A percentile compares a stretch with the other conserved stretches of the same genome.
phyloP scores from a whole-genome alignment of 2,113 vertebrate genomes.

The Ciconia maguari region DNA sequence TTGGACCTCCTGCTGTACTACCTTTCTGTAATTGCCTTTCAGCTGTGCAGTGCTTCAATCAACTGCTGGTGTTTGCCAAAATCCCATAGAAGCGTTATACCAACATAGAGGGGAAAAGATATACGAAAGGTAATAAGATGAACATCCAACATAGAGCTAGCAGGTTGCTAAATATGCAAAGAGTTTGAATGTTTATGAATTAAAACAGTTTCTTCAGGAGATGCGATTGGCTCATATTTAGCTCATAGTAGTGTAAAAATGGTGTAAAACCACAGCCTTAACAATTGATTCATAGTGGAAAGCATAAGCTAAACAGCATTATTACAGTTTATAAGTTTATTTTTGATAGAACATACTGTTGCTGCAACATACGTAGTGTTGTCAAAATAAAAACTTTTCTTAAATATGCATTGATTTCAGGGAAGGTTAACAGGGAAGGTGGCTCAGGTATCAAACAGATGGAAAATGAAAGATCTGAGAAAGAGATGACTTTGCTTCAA shows the following conservation, averaged over 20 bases:
- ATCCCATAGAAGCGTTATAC: not conserved
- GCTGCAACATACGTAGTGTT: not conserved
- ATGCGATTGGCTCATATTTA: not conserved
- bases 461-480: not conserved
- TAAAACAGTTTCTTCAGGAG: not conserved
- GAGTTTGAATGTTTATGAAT: not conserved
- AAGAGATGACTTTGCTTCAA: not conserved
- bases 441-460: not conserved
- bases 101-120: not conserved
- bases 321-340: not conserved
- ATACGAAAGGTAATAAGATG: not conserved
- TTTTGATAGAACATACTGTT: not conserved
- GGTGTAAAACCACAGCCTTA: not conserved
- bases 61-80: not conserved
- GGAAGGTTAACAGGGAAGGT: not conserved
- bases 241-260: not conserved
- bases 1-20: not conserved
- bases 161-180: not conserved
- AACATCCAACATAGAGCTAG: not conserved
- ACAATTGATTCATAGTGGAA: not conserved
- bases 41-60: not conserved
- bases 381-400: not conserved
- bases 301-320: not conserved
- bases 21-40: not conserved
- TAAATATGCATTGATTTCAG: not conserved